Conservation (phyloP, 2,888 invertebrate species). For the Fragum sueziense region DNA sequence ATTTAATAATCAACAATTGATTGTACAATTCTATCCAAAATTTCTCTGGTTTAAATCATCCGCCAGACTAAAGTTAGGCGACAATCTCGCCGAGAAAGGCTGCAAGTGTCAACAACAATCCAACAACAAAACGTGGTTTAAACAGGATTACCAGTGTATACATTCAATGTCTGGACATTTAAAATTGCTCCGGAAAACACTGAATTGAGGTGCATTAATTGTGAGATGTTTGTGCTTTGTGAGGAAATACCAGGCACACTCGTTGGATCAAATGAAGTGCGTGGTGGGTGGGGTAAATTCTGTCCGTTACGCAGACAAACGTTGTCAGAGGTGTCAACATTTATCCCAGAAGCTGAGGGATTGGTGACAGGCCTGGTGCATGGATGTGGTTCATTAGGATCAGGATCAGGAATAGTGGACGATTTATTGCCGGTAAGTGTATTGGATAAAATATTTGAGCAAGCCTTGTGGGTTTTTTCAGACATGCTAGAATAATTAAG, state of each 20-base stretch:
- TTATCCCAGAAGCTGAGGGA: background rate
- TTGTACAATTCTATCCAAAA: no score
- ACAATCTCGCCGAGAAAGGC: background rate
- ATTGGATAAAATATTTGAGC: slow-evolving; percentile 36
- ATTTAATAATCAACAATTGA: no score
- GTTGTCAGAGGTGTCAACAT: background rate
- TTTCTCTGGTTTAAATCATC: no score
- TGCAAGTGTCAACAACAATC: no score
- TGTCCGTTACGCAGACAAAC: background rate
- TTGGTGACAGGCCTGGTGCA: background rate
- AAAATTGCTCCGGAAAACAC: slow-evolving; percentile 36
- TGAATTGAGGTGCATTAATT: slow-evolving; percentile 20
- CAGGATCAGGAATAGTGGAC: slow-evolving; percentile 2
- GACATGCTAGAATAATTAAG: slow-evolving; percentile 39
- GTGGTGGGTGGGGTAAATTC: background rate
- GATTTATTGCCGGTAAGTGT: background rate
- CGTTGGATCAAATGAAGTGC: background rate
- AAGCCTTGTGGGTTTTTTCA: slow-evolving; percentile 44
- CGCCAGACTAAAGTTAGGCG: no score
- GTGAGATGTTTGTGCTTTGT: background rate
- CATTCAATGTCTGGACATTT: slow-evolving; percentile 29
- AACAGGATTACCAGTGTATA: slow-evolving; percentile 1
- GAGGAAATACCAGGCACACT: background rate
- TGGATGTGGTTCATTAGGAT: background rate
- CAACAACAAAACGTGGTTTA: no score